These are phyloP conservation scores for Pseudopleuronectes americanus DNA, from an alignment of 2,797 vertebrate species.

Conservation along the genomic window DNA sequence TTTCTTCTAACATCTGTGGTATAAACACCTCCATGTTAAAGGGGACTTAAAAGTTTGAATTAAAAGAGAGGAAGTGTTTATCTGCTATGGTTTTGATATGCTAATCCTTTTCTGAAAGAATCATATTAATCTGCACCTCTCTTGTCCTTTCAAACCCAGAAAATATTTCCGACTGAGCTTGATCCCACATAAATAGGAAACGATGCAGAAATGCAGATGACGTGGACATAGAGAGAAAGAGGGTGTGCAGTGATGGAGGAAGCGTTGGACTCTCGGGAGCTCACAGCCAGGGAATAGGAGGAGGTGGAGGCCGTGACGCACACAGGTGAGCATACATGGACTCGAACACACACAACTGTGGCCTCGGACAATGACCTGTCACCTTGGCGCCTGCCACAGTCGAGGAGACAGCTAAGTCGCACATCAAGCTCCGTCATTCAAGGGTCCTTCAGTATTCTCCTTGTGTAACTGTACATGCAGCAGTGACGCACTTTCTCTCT, in stretches of 20 bases:
- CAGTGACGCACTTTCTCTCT: not conserved
- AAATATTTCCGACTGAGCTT: not conserved
- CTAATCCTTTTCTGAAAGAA: not conserved
- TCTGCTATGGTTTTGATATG: no score
- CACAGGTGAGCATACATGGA: not conserved
- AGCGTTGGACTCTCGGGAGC: slow-evolving; percentile 29
- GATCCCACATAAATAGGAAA: not conserved
- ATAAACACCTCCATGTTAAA: no score
- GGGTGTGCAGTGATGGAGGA: slow-evolving; percentile 10
- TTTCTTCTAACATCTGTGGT: no score
- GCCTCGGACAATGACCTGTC: slow-evolving; percentile 16
- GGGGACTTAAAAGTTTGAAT: no score
- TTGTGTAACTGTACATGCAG: not conserved
- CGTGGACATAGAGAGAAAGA: not conserved
- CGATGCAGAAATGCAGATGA: not conserved
- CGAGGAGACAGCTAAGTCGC: slow-evolving; percentile 4
- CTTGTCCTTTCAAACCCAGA: not conserved
- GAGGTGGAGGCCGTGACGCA: slow-evolving; percentile 22
- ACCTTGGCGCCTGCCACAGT: slow-evolving; percentile 2
- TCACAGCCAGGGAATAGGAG: slow-evolving; percentile 38
- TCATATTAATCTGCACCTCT: not conserved
- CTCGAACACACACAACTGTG: slow-evolving; percentile 6
- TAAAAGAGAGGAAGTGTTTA: no score
- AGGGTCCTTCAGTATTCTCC: slow-evolving; percentile 1
- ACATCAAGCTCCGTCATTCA: slow-evolving; percentile 2